phyloP scores from a whole-genome alignment of 2,797 vertebrate species.

The Sebastes umbrosus region DNA sequence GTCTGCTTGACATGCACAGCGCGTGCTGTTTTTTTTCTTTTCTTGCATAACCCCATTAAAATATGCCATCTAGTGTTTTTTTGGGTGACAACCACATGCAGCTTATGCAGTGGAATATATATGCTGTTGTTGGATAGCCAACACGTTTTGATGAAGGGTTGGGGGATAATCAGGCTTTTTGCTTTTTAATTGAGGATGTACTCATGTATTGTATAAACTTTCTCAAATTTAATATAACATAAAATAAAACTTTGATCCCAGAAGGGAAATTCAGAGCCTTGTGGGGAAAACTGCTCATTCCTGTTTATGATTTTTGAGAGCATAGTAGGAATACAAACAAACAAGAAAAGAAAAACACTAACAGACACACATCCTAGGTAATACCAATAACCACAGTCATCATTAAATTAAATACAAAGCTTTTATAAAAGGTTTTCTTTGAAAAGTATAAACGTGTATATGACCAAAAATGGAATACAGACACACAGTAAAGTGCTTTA shows the following conservation, averaged over 20 bases:
- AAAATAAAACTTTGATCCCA: not conserved
- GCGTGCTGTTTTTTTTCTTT: not conserved
- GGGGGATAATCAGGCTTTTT: not conserved
- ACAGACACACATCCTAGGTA: no score
- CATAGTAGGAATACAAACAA: no score
- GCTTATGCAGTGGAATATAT: not conserved
- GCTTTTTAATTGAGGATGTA: not conserved
- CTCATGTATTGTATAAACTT: not conserved
- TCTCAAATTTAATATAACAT: not conserved
- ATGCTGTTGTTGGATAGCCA: not conserved
- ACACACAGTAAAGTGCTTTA: no score
- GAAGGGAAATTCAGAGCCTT: not conserved
- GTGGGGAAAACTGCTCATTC: not conserved
- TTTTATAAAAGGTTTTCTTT: no score
- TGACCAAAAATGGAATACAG: no score
- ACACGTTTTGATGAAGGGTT: not conserved
- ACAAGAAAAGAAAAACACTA: no score
- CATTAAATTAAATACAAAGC: no score
- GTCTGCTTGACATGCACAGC: slow-evolving; percentile 38
- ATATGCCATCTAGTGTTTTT: slow-evolving; percentile 63
- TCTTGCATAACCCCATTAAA: slow-evolving; percentile 5
- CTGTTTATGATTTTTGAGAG: no score
- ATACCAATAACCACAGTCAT: no score
- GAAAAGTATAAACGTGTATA: no score
- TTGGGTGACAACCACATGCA: not conserved